phyloP scores from a whole-genome alignment of 2,113 vertebrate species.

The Sphaerodactylus townsendi region DNA sequence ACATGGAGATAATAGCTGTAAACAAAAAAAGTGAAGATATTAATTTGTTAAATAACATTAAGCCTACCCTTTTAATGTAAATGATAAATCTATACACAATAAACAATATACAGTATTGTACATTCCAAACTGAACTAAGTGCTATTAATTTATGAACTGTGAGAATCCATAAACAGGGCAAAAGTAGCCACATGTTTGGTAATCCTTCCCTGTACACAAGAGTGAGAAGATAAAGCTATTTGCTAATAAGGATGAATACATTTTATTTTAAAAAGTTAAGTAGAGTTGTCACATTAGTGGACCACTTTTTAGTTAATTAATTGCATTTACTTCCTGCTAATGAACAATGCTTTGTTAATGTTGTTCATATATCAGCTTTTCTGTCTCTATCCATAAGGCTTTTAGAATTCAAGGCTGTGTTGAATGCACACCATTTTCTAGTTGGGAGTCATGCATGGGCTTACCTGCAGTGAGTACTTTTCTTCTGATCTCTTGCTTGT shows the following conservation, averaged over 20 bases:
- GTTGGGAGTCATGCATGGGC: accelerated
- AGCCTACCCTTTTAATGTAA: too few species aligned
- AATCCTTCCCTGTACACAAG: too few species aligned
- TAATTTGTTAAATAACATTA: too few species aligned
- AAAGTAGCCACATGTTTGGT: too few species aligned
- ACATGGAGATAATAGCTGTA: too few species aligned
- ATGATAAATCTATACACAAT: too few species aligned
- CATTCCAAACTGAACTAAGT: too few species aligned
- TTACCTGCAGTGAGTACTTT: neutral
- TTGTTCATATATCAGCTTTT: neutral
- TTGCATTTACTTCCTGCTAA: neutral
- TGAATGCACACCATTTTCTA: neutral
- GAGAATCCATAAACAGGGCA: too few species aligned
- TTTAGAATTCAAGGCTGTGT: neutral
- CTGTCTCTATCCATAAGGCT: neutral
- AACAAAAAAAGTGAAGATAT: too few species aligned
- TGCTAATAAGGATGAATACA: neutral
- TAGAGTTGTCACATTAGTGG: neutral
- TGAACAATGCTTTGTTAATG: neutral
- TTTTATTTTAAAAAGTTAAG: neutral
- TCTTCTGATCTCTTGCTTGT: neutral
- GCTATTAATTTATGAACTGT: too few species aligned
- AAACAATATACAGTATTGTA: too few species aligned
- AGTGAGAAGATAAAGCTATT: neutral
- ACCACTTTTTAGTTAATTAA: neutral